Conservation (phyloP, 2,113 vertebrate species). For the Microcebus lehilahytsara region DNA sequence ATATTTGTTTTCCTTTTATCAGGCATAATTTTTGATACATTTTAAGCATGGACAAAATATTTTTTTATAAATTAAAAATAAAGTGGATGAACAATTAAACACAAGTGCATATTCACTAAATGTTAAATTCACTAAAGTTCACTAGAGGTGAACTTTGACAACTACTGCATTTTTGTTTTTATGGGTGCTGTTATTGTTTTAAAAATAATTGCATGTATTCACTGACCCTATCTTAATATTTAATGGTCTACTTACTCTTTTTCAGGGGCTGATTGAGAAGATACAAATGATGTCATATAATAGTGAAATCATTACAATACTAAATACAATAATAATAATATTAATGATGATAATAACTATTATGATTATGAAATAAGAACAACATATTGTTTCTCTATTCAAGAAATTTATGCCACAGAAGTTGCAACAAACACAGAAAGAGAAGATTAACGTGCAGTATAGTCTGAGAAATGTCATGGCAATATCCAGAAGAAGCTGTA, state of each 20-base stretch:
- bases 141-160: background rate
- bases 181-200: background rate
- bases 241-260: background rate
- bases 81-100: background rate
- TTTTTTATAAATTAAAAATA: background rate
- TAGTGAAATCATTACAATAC: background rate
- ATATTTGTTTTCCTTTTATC: background rate
- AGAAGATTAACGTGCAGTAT: background rate
- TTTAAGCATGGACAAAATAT: background rate
- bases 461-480: background rate
- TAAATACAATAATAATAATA: background rate
- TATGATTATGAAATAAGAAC: background rate
- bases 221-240: background rate
- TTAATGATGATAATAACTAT: background rate
- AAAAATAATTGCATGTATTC: background rate
- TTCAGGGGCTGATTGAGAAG: background rate
- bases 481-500: background rate
- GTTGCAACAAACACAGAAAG: background rate
- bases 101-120: background rate
- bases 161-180: background rate
- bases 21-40: background rate
- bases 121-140: too few relatives aligned
- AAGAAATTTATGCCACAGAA: background rate
- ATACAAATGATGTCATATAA: background rate
- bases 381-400: background rate